Evolutionary conservation across 2,113 vertebrate species (phyloP), one percentile per base, ranked within the genome.

Genomic region (Spilogale gracilis): DNA sequence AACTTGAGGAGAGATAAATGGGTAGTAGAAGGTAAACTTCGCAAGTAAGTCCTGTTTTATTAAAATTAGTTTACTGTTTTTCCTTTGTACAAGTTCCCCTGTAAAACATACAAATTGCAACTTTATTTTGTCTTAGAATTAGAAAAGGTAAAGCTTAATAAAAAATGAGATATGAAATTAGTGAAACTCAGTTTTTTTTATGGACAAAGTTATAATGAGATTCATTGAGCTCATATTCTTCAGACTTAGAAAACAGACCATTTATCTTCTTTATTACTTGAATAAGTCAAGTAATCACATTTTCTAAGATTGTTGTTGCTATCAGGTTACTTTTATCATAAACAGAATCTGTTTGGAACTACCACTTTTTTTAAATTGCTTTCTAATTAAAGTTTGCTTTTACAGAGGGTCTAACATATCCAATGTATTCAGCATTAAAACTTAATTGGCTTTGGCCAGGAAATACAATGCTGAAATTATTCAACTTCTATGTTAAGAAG

Each of bases 1-100:
- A 99, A 99, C 98, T 98, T 99, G 98, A 99, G 99, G 98, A 99
- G 99, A 99, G 99, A 99, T 98, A 99, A 99, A 97, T 99, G 99
- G 99, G 98, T 99, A 94, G 98, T 99, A 45, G 99, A 99, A 99
- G 99, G 99, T 97, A 99, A 99, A 98, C 99, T 99, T 95, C 99
- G 99, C 98, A 99, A 99, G 99, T 99, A 99, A 99, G 99, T 99
- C 81, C 85, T 12, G 0, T 98, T 98, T 98, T 86, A 89, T 98
- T 96, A 97, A 96, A 97, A 50, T 97, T 78, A 91, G 85, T 50
- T 3, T 61, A 86, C 18, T 63, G 1, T 50, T 71, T 91, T 92
- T 21, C 4, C 67, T 95, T 94, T 50, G 38, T 38, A 43, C 2
- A 30, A 89, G 9, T 9, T 38, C 8, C 97, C 12, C 52, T 90